Base-by-base conservation (phyloP, 2,888 invertebrate species). In the Oxycera nigricornis region DNA sequence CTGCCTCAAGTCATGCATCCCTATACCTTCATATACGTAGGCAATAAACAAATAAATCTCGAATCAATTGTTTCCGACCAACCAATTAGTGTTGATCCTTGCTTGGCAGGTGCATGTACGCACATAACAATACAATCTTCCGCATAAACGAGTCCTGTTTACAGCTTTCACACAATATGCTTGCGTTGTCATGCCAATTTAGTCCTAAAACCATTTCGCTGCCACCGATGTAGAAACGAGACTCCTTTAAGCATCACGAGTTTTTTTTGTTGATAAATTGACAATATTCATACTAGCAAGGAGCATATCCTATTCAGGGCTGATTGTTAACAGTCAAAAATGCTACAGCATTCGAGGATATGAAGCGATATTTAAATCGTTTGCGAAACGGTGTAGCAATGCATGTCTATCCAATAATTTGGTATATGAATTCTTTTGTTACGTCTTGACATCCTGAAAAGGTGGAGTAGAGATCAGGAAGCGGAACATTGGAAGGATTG, bases 241-340 rank as follows among this genome's bases (percentile, higher is more conserved):
- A n/a, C n/a, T n/a, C 46, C 65, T 67, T 73, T 57, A 67, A 55
- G 67, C 65, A 39, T 57, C 65, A 67, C 17, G 22, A 57, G 55
- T 57, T 73, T 52, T 73, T n/a, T n/a, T n/a, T n/a, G n/a, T n/a
- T 39, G 57, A 67, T 73, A 57, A 70, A 70, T 68, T 68, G 68
- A 52, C 55, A 35, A 52, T 55, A 55, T 35, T 28, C 2, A 24
- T 3, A 39, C n/a, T 26, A 2, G 50, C 17, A 9, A 22, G n/a
- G n/a, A 17, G 68, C 1, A 41, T 9, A 17, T 2, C 28, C 17
- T 17, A 6, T 26, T 3, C 41, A 26, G 1, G 20, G 7, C 26
- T 31, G 28, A 31, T 41, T 50, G 50, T 1, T 68, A 52, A 9
- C 68, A 59, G n/a, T 3, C 17, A 14, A 59, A 28, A 11, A 14